Conservation (phyloP, 1,140 invertebrate genomes). For the Drosophila ficusphila region DNA sequence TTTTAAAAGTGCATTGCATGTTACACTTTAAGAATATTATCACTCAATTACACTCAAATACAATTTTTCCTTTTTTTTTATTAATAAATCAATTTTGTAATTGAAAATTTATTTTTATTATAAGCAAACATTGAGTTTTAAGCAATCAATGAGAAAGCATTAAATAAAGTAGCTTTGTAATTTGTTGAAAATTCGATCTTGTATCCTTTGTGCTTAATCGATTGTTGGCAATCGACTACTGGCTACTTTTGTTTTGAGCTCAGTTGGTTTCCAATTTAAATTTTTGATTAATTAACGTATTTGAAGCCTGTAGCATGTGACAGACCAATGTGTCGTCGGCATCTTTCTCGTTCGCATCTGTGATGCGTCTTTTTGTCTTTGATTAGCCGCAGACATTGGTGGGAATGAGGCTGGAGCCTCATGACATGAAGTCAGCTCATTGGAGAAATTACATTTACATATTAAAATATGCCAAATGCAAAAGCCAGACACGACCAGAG, state of each 20-base stretch:
- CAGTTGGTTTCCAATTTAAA: not conserved
- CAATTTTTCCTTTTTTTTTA: too few species aligned
- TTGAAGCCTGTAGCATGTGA: not conserved
- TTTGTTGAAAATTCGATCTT: not conserved
- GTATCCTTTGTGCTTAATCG: too few species aligned
- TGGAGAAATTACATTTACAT: conserved; percentile 82
- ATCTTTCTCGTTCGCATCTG: conserved; percentile 16
- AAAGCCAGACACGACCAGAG: conserved; percentile 33
- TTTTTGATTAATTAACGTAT: not conserved
- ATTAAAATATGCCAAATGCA: conserved; percentile 80
- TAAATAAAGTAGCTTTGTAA: too few species aligned
- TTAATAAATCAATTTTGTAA: too few species aligned
- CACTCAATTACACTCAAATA: too few species aligned
- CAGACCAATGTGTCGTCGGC: conserved; percentile 26
- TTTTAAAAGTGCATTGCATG: too few species aligned
- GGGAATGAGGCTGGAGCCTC: conserved; percentile 6
- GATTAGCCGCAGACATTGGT: conserved; percentile 67
- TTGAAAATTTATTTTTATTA: too few species aligned
- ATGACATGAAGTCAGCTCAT: conserved; percentile 66
- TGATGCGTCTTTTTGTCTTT: conserved; percentile 68
- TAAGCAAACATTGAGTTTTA: too few species aligned
- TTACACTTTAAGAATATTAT: too few species aligned
- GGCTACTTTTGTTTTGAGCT: not conserved
- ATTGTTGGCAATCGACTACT: not conserved
- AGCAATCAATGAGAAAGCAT: too few species aligned